Percentiles rank a stretch among this genome's conserved stretches.
These are phyloP conservation scores for Monopis laevigella DNA, from an alignment of 2,888 invertebrate genomes.

Conservation along the genomic window DNA sequence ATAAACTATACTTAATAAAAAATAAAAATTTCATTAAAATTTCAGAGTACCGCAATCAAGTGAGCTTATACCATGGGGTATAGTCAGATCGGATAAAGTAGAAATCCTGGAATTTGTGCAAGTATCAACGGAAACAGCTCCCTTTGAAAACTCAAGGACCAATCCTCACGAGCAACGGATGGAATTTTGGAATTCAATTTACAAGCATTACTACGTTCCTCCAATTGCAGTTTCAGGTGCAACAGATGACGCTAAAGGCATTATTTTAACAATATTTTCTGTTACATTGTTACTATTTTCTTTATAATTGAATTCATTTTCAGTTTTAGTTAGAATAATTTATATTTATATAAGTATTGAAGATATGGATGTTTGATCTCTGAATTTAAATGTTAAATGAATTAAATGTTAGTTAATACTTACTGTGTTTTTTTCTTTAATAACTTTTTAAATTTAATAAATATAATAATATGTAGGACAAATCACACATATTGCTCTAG, in stretches of 20 bases:
- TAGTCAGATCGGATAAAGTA: slow-evolving; percentile 21
- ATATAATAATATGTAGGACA: too few relatives aligned
- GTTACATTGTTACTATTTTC: background rate
- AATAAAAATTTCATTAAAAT: too few relatives aligned
- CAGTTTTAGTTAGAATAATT: background rate
- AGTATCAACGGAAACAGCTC: slow-evolving; percentile 17
- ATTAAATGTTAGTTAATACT: too few relatives aligned
- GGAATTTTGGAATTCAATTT: slow-evolving; percentile 31
- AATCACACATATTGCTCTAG: too few relatives aligned
- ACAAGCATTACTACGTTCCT: slow-evolving; percentile 28
- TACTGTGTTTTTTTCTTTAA: too few relatives aligned
- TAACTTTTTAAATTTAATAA: too few relatives aligned
- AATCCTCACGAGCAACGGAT: slow-evolving; percentile 33
- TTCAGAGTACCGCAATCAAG: slow-evolving; percentile 6
- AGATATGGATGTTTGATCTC: too few relatives aligned
- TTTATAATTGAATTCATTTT: background rate
- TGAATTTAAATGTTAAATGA: too few relatives aligned
- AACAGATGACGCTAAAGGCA: background rate
- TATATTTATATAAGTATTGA: too few relatives aligned
- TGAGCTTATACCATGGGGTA: slow-evolving; percentile 22
- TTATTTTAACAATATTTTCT: background rate
- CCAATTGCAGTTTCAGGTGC: slow-evolving; percentile 21
- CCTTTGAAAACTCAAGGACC: slow-evolving; percentile 22
- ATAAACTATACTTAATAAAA: too few relatives aligned
- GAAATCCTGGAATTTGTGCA: slow-evolving; percentile 27